Percentiles rank a stretch among this genome's conserved stretches.
phyloP scores from a whole-genome alignment of 2,888 invertebrate genomes.

The Mayetiola destructor region DNA sequence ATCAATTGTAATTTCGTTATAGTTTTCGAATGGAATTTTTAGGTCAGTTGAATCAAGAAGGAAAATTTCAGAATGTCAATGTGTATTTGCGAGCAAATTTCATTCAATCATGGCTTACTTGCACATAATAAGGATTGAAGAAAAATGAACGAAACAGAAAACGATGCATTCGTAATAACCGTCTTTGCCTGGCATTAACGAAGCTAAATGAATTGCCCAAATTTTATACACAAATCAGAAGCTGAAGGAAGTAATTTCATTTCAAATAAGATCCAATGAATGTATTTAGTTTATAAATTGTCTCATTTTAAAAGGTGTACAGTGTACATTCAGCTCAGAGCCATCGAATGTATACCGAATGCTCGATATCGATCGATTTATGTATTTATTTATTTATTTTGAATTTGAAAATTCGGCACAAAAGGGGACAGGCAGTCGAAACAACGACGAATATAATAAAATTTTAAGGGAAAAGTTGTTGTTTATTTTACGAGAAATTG shows the following conservation, averaged over 20 bases:
- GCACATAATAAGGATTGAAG: not conserved
- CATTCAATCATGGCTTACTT: not conserved
- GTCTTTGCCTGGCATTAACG: no score
- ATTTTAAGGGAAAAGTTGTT: not conserved
- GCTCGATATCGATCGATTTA: no score
- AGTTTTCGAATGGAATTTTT: not conserved
- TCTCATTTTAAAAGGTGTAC: slow-evolving; percentile 1
- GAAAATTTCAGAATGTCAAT: not conserved
- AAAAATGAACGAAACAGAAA: no score
- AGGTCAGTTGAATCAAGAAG: not conserved
- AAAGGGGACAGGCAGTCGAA: no score
- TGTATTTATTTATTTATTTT: no score
- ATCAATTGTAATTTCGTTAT: not conserved
- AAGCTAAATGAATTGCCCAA: no score
- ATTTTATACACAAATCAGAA: no score
- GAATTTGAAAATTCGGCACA: no score
- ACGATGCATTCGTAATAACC: no score
- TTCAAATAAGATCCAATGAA: not conserved
- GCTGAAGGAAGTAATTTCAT: slow-evolving; percentile 2
- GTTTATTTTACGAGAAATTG: slow-evolving; percentile 12
- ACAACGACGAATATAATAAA: no score
- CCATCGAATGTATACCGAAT: no score
- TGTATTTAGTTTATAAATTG: not conserved
- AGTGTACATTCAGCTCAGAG: no score
- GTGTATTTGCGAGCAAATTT: not conserved